These are phyloP conservation scores for Periophthalmodon schlosseri DNA, from an alignment of 2,113 vertebrate species.

Conservation along the genomic window DNA sequence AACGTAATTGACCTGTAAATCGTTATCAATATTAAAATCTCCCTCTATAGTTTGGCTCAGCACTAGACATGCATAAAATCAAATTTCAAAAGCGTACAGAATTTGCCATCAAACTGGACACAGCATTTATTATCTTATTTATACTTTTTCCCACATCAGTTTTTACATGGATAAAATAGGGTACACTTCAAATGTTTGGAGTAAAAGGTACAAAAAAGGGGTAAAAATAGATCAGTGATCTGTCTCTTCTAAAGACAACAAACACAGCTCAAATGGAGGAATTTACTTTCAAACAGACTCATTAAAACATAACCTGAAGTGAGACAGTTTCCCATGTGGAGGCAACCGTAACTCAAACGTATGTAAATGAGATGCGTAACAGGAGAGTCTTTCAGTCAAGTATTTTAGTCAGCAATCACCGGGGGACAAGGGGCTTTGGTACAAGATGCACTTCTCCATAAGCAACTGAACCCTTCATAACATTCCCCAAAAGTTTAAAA, in stretches of 20 bases:
- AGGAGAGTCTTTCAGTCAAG: conserved; percentile 49
- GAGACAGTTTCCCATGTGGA: conserved; percentile 55
- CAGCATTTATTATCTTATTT: neutral
- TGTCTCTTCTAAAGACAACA: conserved; percentile 56
- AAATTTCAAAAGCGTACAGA: neutral
- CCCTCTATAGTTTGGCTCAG: too few species aligned
- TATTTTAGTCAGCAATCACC: conserved; percentile 62
- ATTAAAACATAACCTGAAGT: conserved; percentile 74
- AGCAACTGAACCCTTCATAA: conserved; percentile 18
- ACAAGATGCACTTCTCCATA: conserved; percentile 11
- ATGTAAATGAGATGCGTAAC: conserved; percentile 62
- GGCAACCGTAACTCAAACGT: conserved; percentile 59
- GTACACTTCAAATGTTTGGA: conserved; percentile 35
- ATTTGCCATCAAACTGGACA: neutral
- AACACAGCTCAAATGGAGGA: conserved; percentile 41
- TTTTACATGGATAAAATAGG: conserved; percentile 36
- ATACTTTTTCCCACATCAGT: neutral
- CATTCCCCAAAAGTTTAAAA: conserved; percentile 30
- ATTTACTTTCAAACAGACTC: conserved; percentile 58
- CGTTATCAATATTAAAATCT: too few species aligned
- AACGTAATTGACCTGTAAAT: too few species aligned
- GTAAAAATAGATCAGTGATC: conserved; percentile 29
- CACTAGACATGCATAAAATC: neutral
- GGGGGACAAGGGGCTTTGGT: conserved; percentile 46
- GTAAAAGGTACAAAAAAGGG: conserved; percentile 7